phyloP scores from a whole-genome alignment of 2,797 vertebrate genomes.

The Poecilia velifera region DNA sequence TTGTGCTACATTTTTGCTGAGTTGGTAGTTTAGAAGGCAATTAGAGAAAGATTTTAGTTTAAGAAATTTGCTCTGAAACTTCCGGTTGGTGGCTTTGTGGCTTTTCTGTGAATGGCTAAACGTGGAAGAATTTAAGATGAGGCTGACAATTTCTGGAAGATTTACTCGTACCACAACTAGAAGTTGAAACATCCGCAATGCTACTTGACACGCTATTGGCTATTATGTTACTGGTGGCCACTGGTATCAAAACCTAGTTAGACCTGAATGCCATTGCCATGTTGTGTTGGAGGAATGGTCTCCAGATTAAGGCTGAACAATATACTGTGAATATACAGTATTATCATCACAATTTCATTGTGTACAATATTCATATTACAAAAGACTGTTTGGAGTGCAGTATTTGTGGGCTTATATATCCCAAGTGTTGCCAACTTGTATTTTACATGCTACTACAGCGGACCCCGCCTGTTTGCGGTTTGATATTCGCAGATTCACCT shows the following conservation, averaged over 20 bases:
- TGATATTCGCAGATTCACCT: too few relatives aligned
- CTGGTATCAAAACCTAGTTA: neutral
- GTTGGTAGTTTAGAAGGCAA: neutral
- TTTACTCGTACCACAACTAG: neutral
- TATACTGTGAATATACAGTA: neutral
- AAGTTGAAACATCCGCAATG: too few relatives aligned
- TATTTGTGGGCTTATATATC: too few relatives aligned
- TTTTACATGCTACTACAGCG: too few relatives aligned
- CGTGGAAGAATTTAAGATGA: neutral
- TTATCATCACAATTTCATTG: neutral
- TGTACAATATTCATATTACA: neutral
- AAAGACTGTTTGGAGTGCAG: neutral
- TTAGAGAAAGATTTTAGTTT: neutral
- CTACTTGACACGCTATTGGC: too few relatives aligned
- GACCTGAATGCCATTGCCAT: neutral
- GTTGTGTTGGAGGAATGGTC: neutral
- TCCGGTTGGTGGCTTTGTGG: neutral
- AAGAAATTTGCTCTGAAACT: neutral
- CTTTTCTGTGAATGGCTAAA: neutral
- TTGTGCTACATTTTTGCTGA: neutral
- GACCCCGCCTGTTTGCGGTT: too few relatives aligned
- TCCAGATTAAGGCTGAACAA: neutral
- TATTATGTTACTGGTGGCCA: neutral
- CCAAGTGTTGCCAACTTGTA: too few relatives aligned
- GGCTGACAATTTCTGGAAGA: neutral